Conservation (phyloP, 2,113 vertebrate species). For the Girardinichthys multiradiatus region DNA sequence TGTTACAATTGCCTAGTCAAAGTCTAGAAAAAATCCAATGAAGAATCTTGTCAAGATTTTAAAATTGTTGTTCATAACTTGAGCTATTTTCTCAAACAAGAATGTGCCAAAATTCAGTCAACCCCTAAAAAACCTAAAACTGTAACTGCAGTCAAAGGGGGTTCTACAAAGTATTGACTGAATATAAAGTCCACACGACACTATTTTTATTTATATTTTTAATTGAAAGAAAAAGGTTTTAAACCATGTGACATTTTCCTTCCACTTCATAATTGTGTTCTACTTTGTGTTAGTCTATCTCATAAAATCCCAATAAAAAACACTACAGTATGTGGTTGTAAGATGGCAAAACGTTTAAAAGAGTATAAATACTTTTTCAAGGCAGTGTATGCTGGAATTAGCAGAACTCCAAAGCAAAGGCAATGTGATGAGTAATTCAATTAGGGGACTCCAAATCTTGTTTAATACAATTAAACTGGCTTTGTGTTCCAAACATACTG, state of each 20-base stretch:
- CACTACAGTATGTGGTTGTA: not conserved
- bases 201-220: not conserved
- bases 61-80: not conserved
- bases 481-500: conserved; percentile 24
- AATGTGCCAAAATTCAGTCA: not conserved
- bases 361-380: not conserved
- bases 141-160: too few relatives aligned
- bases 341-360: not conserved
- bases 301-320: not conserved
- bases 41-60: too few relatives aligned
- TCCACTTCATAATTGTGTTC: not conserved
- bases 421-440: conserved; percentile 39
- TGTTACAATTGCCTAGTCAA: too few relatives aligned
- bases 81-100: not conserved
- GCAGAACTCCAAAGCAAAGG: conserved; percentile 9
- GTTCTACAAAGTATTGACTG: not conserved
- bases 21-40: too few relatives aligned
- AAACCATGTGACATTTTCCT: not conserved
- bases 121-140: too few relatives aligned
- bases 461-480: conserved; percentile 42
- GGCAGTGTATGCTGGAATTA: not conserved
- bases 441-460: conserved; percentile 48
- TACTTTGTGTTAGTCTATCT: not conserved
- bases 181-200: not conserved
- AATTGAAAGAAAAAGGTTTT: not conserved